Evolutionary conservation across 2,797 vertebrate genomes (phyloP).

Genomic region (Helicolenus hilgendorfi): DNA sequence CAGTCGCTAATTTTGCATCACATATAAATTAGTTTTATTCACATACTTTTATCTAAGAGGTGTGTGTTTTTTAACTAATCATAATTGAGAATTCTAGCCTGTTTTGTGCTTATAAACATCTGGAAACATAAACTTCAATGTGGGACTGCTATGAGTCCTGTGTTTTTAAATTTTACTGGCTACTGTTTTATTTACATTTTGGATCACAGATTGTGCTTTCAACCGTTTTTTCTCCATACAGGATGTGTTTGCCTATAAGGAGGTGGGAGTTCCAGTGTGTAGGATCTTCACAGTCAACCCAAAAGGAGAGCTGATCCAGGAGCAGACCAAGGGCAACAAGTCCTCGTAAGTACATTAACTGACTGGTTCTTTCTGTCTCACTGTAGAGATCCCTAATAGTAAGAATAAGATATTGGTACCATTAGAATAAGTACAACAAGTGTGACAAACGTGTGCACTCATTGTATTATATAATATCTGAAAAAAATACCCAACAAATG

Average conservation of each 20-base stretch:
- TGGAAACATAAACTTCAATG: too few relatives aligned
- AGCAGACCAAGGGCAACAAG: constrained; percentile 98
- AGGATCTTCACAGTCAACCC: constrained; percentile 99
- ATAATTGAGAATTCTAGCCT: neutral
- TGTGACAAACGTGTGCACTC: neutral
- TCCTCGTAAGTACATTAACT: constrained; percentile 93
- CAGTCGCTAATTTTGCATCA: neutral
- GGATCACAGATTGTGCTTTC: neutral
- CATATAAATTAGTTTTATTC: neutral
- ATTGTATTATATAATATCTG: neutral
- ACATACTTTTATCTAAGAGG: neutral
- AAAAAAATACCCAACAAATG: neutral
- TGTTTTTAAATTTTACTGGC: neutral
- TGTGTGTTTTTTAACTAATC: neutral
- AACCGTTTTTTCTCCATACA: constrained; percentile 72
- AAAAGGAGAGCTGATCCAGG: constrained; percentile 98
- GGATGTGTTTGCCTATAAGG: constrained; percentile 98
- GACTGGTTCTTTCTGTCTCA: neutral
- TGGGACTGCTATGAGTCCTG: neutral
- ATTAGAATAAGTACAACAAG: neutral
- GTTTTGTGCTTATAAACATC: neutral
- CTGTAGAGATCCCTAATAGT: neutral
- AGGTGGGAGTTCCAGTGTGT: constrained; percentile 94
- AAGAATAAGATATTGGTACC: neutral
- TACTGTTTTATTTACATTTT: neutral